phyloP scores from a whole-genome alignment of 2,797 vertebrate genomes.

The Chromobotia macracanthus region DNA sequence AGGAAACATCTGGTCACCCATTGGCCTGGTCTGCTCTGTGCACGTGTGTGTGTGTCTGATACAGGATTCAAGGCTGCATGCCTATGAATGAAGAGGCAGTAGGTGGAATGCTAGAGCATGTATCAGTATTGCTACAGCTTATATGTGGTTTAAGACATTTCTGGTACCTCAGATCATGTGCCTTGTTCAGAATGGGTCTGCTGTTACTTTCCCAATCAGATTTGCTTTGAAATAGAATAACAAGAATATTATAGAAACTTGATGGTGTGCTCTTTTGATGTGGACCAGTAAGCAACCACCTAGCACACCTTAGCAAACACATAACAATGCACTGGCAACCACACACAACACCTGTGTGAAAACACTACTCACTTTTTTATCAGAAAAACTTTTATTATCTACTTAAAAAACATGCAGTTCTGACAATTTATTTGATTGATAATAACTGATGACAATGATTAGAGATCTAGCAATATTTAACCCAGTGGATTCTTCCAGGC shows the following conservation, averaged over 20 bases:
- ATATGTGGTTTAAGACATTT: background rate
- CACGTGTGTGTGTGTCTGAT: conserved; percentile 22
- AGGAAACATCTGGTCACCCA: conserved; percentile 81
- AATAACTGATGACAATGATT: conserved; percentile 1
- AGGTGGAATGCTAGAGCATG: background rate
- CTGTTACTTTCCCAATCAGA: too few species aligned
- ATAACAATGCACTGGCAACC: too few species aligned
- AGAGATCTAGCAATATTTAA: conserved; percentile 6
- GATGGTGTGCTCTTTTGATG: too few species aligned
- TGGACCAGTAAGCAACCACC: too few species aligned
- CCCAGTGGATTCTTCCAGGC: background rate
- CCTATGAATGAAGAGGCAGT: conserved; percentile 33
- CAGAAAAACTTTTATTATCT: too few species aligned
- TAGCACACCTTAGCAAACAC: background rate
- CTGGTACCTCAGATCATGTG: too few species aligned
- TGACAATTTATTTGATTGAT: background rate
- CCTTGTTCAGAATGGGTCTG: too few species aligned
- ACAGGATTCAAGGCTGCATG: conserved; percentile 32
- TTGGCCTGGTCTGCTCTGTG: conserved; percentile 60
- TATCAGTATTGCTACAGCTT: background rate
- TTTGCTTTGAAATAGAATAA: too few species aligned
- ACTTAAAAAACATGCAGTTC: background rate
- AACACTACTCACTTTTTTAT: too few species aligned
- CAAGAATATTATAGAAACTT: too few species aligned
- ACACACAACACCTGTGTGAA: too few species aligned